These are phyloP conservation scores for Babylonia areolata DNA, from an alignment of 1,140 invertebrate species.

Conservation along the genomic window DNA sequence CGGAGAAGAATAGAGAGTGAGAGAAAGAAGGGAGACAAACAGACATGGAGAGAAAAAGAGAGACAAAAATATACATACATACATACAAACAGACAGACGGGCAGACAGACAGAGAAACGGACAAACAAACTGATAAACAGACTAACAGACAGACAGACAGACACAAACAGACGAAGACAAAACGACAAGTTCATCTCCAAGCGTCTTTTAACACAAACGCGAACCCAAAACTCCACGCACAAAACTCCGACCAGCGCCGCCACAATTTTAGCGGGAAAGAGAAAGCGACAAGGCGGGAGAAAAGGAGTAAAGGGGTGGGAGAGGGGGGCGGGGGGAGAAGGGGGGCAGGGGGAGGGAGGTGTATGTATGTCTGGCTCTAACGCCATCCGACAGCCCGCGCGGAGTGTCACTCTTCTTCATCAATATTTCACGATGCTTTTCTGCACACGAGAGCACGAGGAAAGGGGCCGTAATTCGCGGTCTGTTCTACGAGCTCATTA, in stretches of 20 bases:
- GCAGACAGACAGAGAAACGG: neutral
- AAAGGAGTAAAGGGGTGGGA: neutral
- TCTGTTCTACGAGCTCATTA: neutral
- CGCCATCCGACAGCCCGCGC: neutral
- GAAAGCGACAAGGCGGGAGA: neutral
- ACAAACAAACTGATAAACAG: too few species aligned
- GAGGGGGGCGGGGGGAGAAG: neutral
- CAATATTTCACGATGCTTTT: neutral
- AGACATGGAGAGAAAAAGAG: neutral
- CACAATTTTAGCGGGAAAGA: neutral
- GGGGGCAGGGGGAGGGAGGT: neutral
- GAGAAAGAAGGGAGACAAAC: neutral
- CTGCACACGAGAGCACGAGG: neutral
- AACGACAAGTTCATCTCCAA: too few species aligned
- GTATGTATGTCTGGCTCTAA: conserved; percentile 1
- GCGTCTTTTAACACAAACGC: too few species aligned
- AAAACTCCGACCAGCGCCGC: too few species aligned
- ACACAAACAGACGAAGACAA: too few species aligned
- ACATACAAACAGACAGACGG: neutral
- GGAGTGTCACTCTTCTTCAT: neutral
- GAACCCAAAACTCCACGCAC: too few species aligned
- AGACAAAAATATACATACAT: conserved; percentile 18
- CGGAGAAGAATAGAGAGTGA: neutral
- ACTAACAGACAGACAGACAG: neutral
- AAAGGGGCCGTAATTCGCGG: neutral